Percentiles rank a stretch among this genome's conserved stretches.
Evolutionary conservation across 2,888 invertebrate species (phyloP).

Genomic region (Drosophila prostipennis): DNA sequence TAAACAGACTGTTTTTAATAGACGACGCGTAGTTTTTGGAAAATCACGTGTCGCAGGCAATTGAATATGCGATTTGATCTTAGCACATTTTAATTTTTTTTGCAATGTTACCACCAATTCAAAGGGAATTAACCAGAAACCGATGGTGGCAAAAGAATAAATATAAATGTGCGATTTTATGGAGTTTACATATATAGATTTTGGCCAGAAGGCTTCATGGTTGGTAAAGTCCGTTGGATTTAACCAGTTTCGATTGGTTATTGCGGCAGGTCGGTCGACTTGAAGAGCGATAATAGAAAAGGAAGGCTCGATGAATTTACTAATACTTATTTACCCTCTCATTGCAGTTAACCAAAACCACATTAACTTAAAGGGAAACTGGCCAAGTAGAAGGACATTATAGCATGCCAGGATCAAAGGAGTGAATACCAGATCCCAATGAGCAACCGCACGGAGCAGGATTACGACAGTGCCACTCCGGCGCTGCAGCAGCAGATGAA

Average conservation of each 20-base stretch:
- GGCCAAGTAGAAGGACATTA: conserved; percentile 13
- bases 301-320: conserved; percentile 4
- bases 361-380: conserved; percentile 7
- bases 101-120: conserved; percentile 9
- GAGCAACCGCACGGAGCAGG: conserved; percentile 64
- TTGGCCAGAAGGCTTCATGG: conserved; percentile 50
- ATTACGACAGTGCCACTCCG: conserved; percentile 79
- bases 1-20: conserved; percentile 12
- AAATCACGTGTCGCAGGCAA: conserved; percentile 11
- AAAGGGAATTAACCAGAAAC: conserved; percentile 7
- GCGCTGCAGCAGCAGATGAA: conserved; percentile 89
- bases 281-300: conserved; percentile 16
- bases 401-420: conserved; percentile 59
- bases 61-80: conserved; percentile 42
- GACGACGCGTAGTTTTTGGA: no score
- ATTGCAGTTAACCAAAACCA: conserved; percentile 52
- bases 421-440: conserved; percentile 43
- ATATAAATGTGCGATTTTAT: conserved; percentile 29
- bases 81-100: conserved; percentile 65
- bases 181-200: neutral
- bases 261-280: conserved; percentile 81
- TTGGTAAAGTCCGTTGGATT: conserved; percentile 36
- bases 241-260: conserved; percentile 81
- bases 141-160: conserved; percentile 15
- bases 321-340: conserved; percentile 32